A percentile compares a stretch with the other conserved stretches of the same genome.
Evolutionary conservation across 53 echinoderm and acorn worm species (phyloP).

Genomic region (Zoroaster sp.): DNA sequence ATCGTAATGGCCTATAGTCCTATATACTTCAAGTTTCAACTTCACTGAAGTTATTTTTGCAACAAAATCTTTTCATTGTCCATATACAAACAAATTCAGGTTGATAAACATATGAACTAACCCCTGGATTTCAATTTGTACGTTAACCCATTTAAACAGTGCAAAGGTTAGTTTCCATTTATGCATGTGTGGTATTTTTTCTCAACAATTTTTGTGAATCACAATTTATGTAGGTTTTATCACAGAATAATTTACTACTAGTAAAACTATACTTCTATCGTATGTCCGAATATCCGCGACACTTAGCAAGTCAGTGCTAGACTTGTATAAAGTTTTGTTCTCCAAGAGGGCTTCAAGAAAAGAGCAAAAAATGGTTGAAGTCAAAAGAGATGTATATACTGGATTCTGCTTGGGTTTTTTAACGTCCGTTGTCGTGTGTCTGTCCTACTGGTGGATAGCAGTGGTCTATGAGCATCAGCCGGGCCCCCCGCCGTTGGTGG

Average conservation of each 20-base stretch:
- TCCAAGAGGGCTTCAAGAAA: too few species aligned
- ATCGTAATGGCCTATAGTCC: too few species aligned
- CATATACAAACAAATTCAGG: not conserved
- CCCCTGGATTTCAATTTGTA: not conserved
- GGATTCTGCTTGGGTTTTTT: conserved; percentile 23
- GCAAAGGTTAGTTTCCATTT: not conserved
- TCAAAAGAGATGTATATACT: not conserved
- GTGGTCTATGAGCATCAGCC: not conserved
- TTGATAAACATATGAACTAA: not conserved
- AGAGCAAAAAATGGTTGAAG: not conserved
- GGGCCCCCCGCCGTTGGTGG: not conserved
- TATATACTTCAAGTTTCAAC: too few species aligned
- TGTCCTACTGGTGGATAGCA: not conserved
- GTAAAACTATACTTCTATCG: not conserved
- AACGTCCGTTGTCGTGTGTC: not conserved
- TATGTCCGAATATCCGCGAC: too few species aligned
- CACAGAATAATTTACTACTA: not conserved
- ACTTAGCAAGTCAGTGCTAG: too few species aligned
- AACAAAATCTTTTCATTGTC: too few species aligned
- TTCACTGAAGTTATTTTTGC: too few species aligned
- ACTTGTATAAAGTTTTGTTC: too few species aligned
- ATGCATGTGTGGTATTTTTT: not conserved
- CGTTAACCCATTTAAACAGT: not conserved
- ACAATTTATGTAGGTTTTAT: too few species aligned
- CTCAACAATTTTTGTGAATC: too few species aligned